Base-by-base conservation (phyloP, 1,140 invertebrate genomes). In the Lasioglossum baleicum region DNA sequence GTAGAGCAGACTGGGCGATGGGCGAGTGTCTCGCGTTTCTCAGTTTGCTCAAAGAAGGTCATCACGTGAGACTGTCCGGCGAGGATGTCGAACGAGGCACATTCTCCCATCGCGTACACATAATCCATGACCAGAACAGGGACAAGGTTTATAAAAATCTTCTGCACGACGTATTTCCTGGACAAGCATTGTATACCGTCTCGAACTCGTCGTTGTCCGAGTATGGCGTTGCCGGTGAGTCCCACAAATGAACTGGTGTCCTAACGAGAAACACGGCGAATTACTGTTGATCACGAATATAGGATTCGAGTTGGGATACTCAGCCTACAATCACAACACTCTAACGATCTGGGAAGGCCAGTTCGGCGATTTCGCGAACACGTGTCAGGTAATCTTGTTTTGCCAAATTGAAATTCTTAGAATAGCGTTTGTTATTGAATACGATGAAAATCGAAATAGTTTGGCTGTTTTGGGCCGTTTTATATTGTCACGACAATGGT, bases 311-410 rank as follows among this genome's bases (percentile, higher is more conserved):
- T 90, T 96, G 3, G 97, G 97, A n/a, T 98, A 97, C 90, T 96
- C 97, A 4, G 95, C 96, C 91, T 96, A 96, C 42, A 96, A 97
- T 90, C 97, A 97, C 7, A 95, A 97, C 87, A 93, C 96, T 11
- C 93, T 99, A 61, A 95, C 97, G 0, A 94, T 97, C 22, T 99
- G 98, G 98, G 98, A 99, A 93, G 97, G 96, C 53, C 95, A 98
- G 92, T 99, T 98, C 93, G 98, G 98, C 0, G 98, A 99, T 92
- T 98, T 98, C 89, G 93, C 94, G 48, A 98, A 98, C 92, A 97
- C 94, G 20, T 97, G 96, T 68, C 90, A 91, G 68, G 88, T 91
- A 83, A 85, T 17, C 35, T 26, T 20, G n/a, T 7, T 17, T 44
- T 56, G 15, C 17, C 15, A 56, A 56, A 53, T 48, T 48, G 10